A percentile compares a stretch with the other conserved stretches of the same genome.
Evolutionary conservation across 1,140 invertebrate species (phyloP).

Genomic region (Euwallacea similis): DNA sequence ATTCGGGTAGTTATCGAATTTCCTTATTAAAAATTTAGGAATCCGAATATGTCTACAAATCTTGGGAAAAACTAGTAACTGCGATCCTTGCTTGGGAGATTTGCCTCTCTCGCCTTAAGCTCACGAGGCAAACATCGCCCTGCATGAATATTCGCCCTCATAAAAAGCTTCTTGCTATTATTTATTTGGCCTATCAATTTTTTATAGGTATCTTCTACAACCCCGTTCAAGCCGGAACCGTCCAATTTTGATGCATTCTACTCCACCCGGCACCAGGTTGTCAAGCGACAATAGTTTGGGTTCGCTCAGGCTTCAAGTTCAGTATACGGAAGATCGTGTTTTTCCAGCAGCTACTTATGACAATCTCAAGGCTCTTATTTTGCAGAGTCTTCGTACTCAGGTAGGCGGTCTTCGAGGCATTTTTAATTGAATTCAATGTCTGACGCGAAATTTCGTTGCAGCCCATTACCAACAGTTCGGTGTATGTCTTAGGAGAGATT

Average conservation of each 20-base stretch:
- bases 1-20: too few species aligned
- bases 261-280: conserved; percentile 67
- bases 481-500: conserved; percentile 85
- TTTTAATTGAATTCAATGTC: too few species aligned
- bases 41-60: too few species aligned
- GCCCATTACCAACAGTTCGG: conserved; percentile 82
- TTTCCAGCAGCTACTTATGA: conserved; percentile 81
- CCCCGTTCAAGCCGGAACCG: conserved; percentile 67
- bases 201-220: conserved; percentile 79
- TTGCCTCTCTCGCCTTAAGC: too few species aligned
- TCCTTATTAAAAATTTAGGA: too few species aligned
- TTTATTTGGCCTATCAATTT: too few species aligned
- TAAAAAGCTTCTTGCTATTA: too few species aligned
- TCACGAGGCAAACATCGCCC: too few species aligned
- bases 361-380: conserved; percentile 71
- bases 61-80: too few species aligned
- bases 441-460: conserved; percentile 55
- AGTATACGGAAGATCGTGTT: conserved; percentile 87
- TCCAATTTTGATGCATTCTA: conserved; percentile 65
- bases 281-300: conserved; percentile 69
- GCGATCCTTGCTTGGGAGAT: too few species aligned
- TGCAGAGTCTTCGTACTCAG: conserved; percentile 71
- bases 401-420: conserved; percentile 6
- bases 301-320: conserved; percentile 79
- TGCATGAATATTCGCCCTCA: too few species aligned